phyloP scores from a whole-genome alignment of 2,888 invertebrate genomes.

The Galerucella pusilla region DNA sequence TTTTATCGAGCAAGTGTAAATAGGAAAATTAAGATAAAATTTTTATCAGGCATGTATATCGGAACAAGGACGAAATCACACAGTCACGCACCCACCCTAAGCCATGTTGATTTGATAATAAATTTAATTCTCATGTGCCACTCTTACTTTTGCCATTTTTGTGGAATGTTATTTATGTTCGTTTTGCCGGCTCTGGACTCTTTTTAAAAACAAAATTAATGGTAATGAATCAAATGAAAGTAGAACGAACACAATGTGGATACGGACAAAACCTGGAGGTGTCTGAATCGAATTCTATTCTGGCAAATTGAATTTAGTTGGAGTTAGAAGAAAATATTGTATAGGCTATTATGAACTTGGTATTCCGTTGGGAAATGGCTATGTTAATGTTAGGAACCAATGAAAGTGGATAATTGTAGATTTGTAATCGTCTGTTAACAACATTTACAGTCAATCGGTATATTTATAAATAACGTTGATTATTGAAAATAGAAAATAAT shows the following conservation, averaged over 20 bases:
- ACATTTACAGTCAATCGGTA: too few species aligned
- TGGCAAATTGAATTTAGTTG: background rate
- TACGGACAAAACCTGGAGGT: background rate
- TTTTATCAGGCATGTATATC: conserved; percentile 1
- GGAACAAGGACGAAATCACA: background rate
- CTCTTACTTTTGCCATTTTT: background rate
- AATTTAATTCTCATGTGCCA: conserved; percentile 10
- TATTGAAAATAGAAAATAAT: too few species aligned
- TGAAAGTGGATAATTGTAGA: too few species aligned
- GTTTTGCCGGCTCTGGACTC: background rate
- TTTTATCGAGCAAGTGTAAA: background rate
- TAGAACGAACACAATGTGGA: background rate
- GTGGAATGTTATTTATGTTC: conserved; percentile 1
- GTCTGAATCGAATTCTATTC: background rate
- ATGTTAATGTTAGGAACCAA: too few species aligned
- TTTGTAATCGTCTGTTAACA: too few species aligned
- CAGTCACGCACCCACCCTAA: background rate
- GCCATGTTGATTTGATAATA: conserved; percentile 10
- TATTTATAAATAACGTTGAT: too few species aligned
- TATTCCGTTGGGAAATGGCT: too few species aligned
- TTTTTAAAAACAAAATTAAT: conserved; percentile 3
- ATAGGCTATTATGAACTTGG: too few species aligned
- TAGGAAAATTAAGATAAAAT: background rate
- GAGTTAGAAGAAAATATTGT: background rate
- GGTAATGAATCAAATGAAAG: conserved; percentile 7